Base-by-base conservation (phyloP, 1,140 invertebrate species). In the Bilobella aurantiaca region DNA sequence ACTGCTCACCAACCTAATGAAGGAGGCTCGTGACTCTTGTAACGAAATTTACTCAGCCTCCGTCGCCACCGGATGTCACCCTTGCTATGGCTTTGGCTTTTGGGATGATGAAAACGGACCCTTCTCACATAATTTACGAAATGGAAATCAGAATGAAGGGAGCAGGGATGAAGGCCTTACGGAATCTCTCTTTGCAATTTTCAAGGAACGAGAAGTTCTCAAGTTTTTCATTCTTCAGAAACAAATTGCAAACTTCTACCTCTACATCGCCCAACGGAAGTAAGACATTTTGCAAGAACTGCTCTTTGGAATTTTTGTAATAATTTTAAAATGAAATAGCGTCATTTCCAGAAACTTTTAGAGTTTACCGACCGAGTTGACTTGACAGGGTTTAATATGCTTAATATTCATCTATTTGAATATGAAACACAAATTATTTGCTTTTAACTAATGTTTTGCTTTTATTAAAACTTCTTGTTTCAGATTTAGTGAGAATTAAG, bases 201-300 rank as follows among this genome's bases (percentile, higher is more conserved):
- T 73, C 32, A 57, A 67, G 49, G 65, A 73, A 49, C 31, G 71
- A 28, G 71, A 73, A 63, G 58, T 69, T 5, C 31, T 67, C 2
- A 70, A 70, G 29, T 53, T 73, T 1, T 64, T 68, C 37, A 68
- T 57, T 65, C 60, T 70, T 0, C 68, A 70, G 34, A 61, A 60
- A n/a, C 71, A 73, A 67, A 61, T 73, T 3, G 58, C 64, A 30
- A 66, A 69, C n/a, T 66, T 70, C 32, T 66, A 59, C 53, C 56
- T 69, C 31, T 73, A 73, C 58, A 57, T 79, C 28, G 73, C 77
- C 58, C 74, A 77, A 61, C 78, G 77, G 69, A 78, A 77, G 79
- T 79, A 76, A 76, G 74, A 37, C 29, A 18, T 59, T 59, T 14
- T 34, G 3, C 18, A 61, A 61, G 25, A 2, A 61, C 3, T n/a